Evolutionary conservation across 2,113 vertebrate genomes (phyloP).

Genomic region (Calonectris borealis): DNA sequence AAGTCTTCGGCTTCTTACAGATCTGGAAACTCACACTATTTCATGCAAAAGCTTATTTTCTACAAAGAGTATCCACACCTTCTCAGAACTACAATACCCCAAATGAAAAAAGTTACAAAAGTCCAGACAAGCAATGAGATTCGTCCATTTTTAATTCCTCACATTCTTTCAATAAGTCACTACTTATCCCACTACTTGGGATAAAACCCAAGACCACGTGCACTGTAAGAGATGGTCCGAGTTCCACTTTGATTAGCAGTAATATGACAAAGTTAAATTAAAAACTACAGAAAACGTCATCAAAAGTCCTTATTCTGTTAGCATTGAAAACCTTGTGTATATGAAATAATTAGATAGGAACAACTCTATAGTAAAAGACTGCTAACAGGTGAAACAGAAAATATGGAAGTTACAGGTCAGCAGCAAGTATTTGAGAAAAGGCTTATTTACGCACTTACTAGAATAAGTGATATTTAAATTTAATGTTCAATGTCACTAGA

Average conservation of each 20-base stretch:
- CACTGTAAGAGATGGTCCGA: neutral
- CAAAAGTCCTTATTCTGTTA: neutral
- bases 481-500: neutral
- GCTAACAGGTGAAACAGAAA: neutral
- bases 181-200: neutral
- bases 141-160: constrained; percentile 15
- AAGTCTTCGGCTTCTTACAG: neutral
- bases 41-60: constrained; percentile 10
- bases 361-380: neutral
- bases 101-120: neutral
- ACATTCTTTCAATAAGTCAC: constrained; percentile 27
- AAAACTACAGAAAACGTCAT: neutral
- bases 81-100: constrained; percentile 15
- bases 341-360: neutral
- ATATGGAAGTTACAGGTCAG: neutral
- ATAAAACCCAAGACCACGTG: neutral
- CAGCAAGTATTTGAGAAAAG: neutral
- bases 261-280: neutral
- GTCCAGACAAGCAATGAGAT: constrained; percentile 31
- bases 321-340: neutral
- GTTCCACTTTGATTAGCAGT: neutral
- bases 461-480: neutral
- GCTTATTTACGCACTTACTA: neutral
- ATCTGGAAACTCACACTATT: neutral
- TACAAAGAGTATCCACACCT: neutral